These are phyloP conservation scores for Paramisgurnus dabryanus DNA, from an alignment of 2,113 vertebrate genomes.

Conservation along the genomic window DNA sequence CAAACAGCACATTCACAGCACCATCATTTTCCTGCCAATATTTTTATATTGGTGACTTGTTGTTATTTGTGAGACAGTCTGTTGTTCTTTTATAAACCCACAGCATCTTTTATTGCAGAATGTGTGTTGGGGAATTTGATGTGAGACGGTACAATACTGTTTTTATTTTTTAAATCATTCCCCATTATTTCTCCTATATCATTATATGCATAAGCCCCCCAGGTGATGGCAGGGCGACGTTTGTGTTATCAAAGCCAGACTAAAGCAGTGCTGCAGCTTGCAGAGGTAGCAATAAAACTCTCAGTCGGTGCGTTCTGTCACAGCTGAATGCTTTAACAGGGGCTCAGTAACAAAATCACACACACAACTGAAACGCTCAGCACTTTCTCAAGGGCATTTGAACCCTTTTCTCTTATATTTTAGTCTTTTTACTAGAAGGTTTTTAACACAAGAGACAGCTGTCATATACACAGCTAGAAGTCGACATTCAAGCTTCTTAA, in stretches of 20 bases:
- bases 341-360: slow-evolving; percentile 56
- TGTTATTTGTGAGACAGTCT: not conserved
- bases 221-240: slow-evolving; percentile 54
- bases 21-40: not conserved
- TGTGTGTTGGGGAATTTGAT: slow-evolving; percentile 34
- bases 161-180: slow-evolving; percentile 50
- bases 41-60: not conserved
- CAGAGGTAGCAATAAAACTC: slow-evolving; percentile 52
- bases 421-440: slow-evolving; percentile 47
- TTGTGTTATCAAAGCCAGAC: slow-evolving; percentile 61
- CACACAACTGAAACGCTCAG: slow-evolving; percentile 51
- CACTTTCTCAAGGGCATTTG: slow-evolving; percentile 56
- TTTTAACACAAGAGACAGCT: slow-evolving; percentile 62
- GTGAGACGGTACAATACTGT: slow-evolving; percentile 30
- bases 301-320: slow-evolving; percentile 56
- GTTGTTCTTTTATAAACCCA: slow-evolving; percentile 1
- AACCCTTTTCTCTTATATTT: slow-evolving; percentile 31
- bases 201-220: slow-evolving; percentile 38
- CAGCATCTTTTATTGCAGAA: slow-evolving; percentile 3
- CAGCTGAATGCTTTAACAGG: slow-evolving; percentile 54
- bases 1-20: not conserved
- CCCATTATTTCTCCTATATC: slow-evolving; percentile 37
- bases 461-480: slow-evolving; percentile 46
- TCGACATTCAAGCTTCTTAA: too few relatives aligned
- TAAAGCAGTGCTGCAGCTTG: slow-evolving; percentile 40